Evolutionary conservation across 2,888 invertebrate genomes (phyloP).

Genomic region (Phyto melanocephala): DNA sequence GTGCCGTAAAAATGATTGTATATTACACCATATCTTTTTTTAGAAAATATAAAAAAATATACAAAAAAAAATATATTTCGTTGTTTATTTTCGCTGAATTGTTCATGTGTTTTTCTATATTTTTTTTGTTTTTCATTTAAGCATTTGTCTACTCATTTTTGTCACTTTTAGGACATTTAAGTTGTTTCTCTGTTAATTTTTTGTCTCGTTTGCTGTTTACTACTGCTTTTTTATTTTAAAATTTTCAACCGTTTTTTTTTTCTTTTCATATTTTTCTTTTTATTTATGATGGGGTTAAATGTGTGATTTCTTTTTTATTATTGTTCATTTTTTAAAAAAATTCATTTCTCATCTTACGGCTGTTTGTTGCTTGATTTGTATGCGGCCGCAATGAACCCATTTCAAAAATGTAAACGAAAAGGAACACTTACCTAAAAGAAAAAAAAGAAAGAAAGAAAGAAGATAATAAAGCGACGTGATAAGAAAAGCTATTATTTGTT

Average conservation of each 20-base stretch:
- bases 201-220: neutral
- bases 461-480: neutral
- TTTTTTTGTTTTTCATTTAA: neutral
- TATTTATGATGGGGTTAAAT: slow-evolving; percentile 40
- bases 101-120: slow-evolving; percentile 5
- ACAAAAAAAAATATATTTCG: neutral
- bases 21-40: neutral
- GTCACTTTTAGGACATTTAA: slow-evolving; percentile 42
- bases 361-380: neutral
- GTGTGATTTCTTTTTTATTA: neutral
- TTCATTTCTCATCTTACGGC: neutral
- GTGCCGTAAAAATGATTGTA: neutral
- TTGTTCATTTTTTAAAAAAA: neutral
- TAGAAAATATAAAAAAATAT: neutral
- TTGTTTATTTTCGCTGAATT: neutral
- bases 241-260: slow-evolving; percentile 1
- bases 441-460: neutral
- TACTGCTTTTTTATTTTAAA: slow-evolving; percentile 21
- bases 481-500: slow-evolving; percentile 11
- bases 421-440: slow-evolving; percentile 44
- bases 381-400: neutral
- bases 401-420: slow-evolving; percentile 32
- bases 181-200: neutral
- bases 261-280: neutral
- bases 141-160: slow-evolving; percentile 48